These are phyloP conservation scores for Halcyon chelicuti DNA, from an alignment of 2,797 vertebrate genomes.

Conservation along the genomic window DNA sequence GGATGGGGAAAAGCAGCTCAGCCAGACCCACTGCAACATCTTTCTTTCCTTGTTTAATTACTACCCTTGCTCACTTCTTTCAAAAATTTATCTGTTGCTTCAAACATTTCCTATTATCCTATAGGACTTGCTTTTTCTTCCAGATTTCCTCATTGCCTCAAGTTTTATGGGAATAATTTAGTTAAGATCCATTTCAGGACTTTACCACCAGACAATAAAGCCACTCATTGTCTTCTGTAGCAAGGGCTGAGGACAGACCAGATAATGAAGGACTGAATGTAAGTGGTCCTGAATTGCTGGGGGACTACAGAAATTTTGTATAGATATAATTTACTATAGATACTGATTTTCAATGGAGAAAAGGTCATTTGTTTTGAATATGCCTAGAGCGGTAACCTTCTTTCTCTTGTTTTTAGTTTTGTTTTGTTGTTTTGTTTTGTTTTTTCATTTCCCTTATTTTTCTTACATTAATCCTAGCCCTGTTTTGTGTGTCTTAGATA, in stretches of 20 bases:
- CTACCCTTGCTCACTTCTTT: neutral
- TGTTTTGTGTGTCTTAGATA: neutral
- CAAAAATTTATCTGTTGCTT: neutral
- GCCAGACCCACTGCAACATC: neutral
- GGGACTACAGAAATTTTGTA: neutral
- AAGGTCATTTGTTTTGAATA: neutral
- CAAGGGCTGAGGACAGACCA: neutral
- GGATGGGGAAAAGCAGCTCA: no score
- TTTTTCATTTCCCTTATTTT: neutral
- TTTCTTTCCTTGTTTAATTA: neutral
- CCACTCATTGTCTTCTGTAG: neutral
- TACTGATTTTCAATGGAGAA: neutral
- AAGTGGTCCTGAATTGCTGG: neutral
- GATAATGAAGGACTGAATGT: neutral
- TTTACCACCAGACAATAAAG: neutral
- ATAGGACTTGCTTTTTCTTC: neutral
- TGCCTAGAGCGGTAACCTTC: neutral
- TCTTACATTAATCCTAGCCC: neutral
- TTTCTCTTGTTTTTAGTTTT: neutral
- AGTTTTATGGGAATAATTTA: neutral
- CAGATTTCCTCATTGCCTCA: neutral
- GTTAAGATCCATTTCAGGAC: neutral
- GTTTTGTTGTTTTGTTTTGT: no score
- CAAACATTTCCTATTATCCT: neutral
- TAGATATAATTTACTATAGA: neutral